Conservation (phyloP, 2,113 vertebrate genomes). For the Istiophorus platypterus region DNA sequence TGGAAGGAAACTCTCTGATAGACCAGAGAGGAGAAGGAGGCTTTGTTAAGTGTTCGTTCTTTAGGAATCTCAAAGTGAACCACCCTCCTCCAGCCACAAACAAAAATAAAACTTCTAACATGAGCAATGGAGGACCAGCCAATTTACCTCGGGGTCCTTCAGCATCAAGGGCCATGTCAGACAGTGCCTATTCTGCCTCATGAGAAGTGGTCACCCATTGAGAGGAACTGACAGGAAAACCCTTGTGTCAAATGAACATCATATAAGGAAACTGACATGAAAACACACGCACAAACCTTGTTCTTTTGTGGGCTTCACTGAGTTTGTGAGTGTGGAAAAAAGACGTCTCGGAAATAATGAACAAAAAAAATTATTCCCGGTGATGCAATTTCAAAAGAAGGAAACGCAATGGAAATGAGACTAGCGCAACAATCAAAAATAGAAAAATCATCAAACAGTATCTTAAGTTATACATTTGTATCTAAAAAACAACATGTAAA, state of each 20-base stretch:
- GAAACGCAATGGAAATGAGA: constrained; percentile 50
- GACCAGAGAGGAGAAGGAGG: constrained; percentile 79
- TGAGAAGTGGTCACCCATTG: constrained; percentile 67
- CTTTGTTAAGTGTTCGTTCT: constrained; percentile 77
- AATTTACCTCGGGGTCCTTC: constrained; percentile 69
- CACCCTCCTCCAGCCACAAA: constrained; percentile 52
- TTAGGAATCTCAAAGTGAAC: constrained; percentile 80
- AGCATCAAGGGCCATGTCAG: constrained; percentile 63
- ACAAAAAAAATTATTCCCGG: constrained; percentile 25
- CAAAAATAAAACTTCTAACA: constrained; percentile 68
- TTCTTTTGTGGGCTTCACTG: constrained; percentile 31
- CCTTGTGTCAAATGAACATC: constrained; percentile 69
- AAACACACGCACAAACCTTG: constrained; percentile 27
- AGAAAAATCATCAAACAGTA: not conserved
- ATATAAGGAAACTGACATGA: constrained; percentile 40
- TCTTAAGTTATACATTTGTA: constrained; percentile 16
- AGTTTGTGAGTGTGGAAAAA: constrained; percentile 25
- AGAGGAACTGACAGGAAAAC: constrained; percentile 57
- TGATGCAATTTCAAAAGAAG: constrained; percentile 42
- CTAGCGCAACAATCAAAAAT: constrained; percentile 34
- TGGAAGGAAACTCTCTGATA: constrained; percentile 81
- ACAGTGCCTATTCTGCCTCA: constrained; percentile 44
- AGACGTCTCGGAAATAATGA: constrained; percentile 41
- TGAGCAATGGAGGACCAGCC: constrained; percentile 47
- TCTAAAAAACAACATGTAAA: constrained; percentile 21